Percentiles rank a stretch among this genome's conserved stretches.
Conservation (phyloP, 1,140 invertebrate species). For the Rhopalosiphum maidis region DNA sequence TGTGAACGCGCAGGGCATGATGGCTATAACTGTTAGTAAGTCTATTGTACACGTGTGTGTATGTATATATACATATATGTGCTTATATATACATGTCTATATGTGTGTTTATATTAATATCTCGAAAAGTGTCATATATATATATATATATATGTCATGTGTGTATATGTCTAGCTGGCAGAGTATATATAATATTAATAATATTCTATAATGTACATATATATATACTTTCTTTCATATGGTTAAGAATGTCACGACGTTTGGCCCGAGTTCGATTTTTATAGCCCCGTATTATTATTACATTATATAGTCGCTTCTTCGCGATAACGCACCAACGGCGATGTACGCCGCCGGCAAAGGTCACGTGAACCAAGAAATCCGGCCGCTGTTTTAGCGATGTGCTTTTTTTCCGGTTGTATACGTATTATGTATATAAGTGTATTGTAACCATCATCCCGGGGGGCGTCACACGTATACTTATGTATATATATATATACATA, state of each 20-base stretch:
- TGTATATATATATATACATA: not conserved
- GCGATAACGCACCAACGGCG: not conserved
- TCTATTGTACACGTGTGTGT: not conserved
- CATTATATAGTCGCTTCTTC: not conserved
- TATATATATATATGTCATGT: not conserved
- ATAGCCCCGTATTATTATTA: not conserved
- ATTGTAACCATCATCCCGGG: not conserved
- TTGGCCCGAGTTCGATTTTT: conserved; percentile 18
- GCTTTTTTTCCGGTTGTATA: not conserved
- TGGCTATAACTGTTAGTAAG: not conserved
- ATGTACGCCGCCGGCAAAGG: not conserved
- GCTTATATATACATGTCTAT: not conserved
- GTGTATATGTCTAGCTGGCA: not conserved
- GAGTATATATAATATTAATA: not conserved
- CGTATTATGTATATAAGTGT: too few species aligned
- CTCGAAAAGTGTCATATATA: conserved; percentile 14
- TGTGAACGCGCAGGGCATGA: not conserved
- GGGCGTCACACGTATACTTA: not conserved
- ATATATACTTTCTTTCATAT: not conserved
- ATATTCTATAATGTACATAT: not conserved
- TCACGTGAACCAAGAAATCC: conserved; percentile 9
- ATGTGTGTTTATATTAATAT: not conserved
- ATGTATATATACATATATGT: not conserved
- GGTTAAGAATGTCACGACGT: conserved; percentile 32
- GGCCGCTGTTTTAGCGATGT: not conserved